phyloP scores from a whole-genome alignment of 1,140 invertebrate species.

The Ostrea denselamellosa region DNA sequence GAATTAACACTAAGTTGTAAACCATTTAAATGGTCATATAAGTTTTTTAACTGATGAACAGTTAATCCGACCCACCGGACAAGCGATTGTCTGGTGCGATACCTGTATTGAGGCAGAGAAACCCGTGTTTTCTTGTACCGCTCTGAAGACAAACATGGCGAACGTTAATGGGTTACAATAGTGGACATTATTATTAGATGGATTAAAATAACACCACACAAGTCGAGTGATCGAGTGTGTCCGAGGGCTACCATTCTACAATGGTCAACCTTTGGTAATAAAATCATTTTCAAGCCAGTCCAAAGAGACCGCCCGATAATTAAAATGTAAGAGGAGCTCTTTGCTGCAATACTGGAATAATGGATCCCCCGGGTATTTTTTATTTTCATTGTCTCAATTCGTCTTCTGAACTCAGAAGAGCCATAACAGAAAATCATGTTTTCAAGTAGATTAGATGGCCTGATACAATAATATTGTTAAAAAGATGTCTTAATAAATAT shows the following conservation, averaged over 20 bases:
- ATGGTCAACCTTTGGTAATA: constrained; percentile 40
- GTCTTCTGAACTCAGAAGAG: neutral
- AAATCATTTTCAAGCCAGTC: constrained; percentile 43
- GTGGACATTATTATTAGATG: constrained; percentile 40
- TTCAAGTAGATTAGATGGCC: neutral
- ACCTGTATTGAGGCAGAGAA: constrained; percentile 22
- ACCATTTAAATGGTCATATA: constrained; percentile 34
- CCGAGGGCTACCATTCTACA: constrained; percentile 30
- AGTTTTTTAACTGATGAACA: constrained; percentile 38
- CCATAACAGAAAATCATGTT: neutral
- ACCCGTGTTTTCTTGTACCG: constrained; percentile 12
- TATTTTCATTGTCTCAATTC: constrained; percentile 23
- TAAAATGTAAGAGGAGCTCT: constrained; percentile 39
- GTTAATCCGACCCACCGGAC: constrained; percentile 27
- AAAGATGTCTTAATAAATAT: neutral
- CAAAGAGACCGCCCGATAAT: constrained; percentile 44
- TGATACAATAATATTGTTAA: neutral
- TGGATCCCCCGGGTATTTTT: constrained; percentile 34
- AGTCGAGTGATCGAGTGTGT: constrained; percentile 28
- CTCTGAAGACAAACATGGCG: constrained; percentile 16
- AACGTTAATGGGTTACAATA: constrained; percentile 36
- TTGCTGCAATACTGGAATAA: neutral
- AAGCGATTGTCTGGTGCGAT: constrained; percentile 32
- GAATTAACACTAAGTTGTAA: neutral
- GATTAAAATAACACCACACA: constrained; percentile 45